Evolutionary conservation across 2,797 vertebrate species (phyloP).

Genomic region (Stomatorhinus walkeri): DNA sequence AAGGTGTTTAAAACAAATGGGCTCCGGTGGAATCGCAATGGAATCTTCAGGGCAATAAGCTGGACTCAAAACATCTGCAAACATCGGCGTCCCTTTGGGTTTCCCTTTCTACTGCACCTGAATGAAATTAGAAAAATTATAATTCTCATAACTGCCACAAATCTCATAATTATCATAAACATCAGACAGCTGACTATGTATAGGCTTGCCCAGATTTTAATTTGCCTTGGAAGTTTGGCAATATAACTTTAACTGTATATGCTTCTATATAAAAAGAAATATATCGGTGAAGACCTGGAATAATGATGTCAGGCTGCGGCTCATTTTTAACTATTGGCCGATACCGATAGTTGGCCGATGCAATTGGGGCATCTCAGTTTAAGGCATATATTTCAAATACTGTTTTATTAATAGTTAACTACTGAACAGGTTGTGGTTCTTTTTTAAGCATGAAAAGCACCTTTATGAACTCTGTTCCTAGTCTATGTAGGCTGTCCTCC

Average conservation of each 20-base stretch:
- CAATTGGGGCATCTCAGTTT: background rate
- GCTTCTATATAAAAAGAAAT: background rate
- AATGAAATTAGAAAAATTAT: background rate
- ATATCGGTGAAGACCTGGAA: background rate
- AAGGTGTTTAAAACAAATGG: slow-evolving; percentile 24
- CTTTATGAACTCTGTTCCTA: background rate
- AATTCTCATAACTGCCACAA: background rate
- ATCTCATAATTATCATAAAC: background rate
- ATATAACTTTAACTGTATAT: background rate
- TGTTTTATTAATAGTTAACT: background rate
- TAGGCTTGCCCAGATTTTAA: background rate
- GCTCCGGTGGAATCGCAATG: slow-evolving; percentile 11
- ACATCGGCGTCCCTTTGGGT: slow-evolving; percentile 2
- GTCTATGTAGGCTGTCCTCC: background rate
- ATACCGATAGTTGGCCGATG: background rate
- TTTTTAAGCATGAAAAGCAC: background rate
- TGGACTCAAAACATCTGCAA: slow-evolving; percentile 9
- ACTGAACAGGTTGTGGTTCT: background rate
- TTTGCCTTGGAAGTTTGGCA: background rate
- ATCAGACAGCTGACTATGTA: background rate
- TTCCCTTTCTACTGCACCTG: slow-evolving; percentile 12
- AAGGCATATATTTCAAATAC: background rate
- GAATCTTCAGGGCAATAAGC: slow-evolving; percentile 15
- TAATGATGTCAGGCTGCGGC: background rate
- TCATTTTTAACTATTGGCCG: background rate